Base-by-base conservation (phyloP, 2,113 vertebrate genomes). In the Gavialis gangeticus region DNA sequence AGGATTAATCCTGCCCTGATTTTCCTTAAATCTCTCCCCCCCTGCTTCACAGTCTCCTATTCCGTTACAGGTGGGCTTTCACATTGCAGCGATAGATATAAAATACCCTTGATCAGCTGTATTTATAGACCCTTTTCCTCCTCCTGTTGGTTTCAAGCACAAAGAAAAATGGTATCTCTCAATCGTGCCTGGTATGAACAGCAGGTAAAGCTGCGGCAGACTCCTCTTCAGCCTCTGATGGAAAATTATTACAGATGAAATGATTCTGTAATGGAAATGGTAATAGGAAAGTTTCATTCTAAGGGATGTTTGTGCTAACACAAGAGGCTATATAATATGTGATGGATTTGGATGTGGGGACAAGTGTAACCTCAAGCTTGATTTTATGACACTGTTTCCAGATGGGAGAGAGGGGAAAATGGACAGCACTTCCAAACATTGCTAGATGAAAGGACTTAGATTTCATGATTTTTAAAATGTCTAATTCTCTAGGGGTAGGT, bases 121-220 rank as follows among this genome's bases (percentile, higher is more conserved):
- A 97, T 98, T 98, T 97, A 98, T 96, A 94, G 97, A 92, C 67
- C 73, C 66, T 93, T 93, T 96, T 60, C 71, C 2, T 97, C 82
- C 92, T 97, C 93, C 93, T 85, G 89, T 96, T 97, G 96, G 96
- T 92, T 97, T 97, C 92, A 96, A 97, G 95, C 96, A 97, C 97
- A 96, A 98, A 98, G 97, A 97, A 97, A 98, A 98, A 97, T 96
- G 93, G 95, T 94, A 89, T 96, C 94, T 96, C 84, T 97, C 84
- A 19, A 78, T 96, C 2, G 27, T 80, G 96, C 92, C 89, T 91
- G 90, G 96, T 95, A 92, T 66, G 95, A 97, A 90, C 96, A 97
- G 95, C 96, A 95, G 96, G 96, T 91, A 90, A 97, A 94, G 92
- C 94, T 84, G 92, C 82, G 59, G 96, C 96, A 76, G 91, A 93